Evolutionary conservation across 2,888 invertebrate species (phyloP), one percentile per base, ranked within the genome.

Genomic region (Drosophila nigritarsus): DNA sequence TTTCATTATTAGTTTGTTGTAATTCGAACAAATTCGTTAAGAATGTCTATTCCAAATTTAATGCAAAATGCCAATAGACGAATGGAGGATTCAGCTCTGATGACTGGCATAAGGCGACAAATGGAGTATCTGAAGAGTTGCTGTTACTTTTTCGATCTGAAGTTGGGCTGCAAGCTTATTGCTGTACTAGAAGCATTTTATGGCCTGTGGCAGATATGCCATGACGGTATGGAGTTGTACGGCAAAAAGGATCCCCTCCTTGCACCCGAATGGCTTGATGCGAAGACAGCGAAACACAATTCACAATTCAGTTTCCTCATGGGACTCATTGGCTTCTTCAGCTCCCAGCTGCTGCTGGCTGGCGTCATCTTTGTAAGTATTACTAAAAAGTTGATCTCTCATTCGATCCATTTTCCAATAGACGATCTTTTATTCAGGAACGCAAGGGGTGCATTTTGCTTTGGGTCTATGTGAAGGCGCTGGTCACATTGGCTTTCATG

Each of bases 1-100:
- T 67, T 20, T 42, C 30, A n/a, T 30, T 42, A 36, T 34, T 7
- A 13, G n/a, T 58, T 69, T 36, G 29, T 20, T 42, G 36, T 30
- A 15, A 36, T 45, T 34, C 45, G n/a, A 63, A 67, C 27, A 34
- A 42, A 34, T 63, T 64, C 45, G 15, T 65, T 8, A 45, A 69
- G 45, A 67, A 87, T 88, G 83, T 36, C n/a, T 70, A 24, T 60
- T 67, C 68, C 30, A 69, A 79, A 87, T 75, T 72, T 54, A n/a
- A 27, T 61, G 11, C 58, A 60, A 18, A 30, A 9, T 27, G 9
- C n/a, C 29, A 45, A 58, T 20, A 36, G n/a, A 8, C 9, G 15
- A 24, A 20, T 55, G 6, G 65, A 30, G 13, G 30, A 51, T 2
- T 3, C 15, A 2, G 11, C 13, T 4, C 36, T 56, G 29, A 13